These are phyloP conservation scores for Gymnorhina tibicen DNA, from an alignment of 2,113 vertebrate species.

Conservation along the genomic window DNA sequence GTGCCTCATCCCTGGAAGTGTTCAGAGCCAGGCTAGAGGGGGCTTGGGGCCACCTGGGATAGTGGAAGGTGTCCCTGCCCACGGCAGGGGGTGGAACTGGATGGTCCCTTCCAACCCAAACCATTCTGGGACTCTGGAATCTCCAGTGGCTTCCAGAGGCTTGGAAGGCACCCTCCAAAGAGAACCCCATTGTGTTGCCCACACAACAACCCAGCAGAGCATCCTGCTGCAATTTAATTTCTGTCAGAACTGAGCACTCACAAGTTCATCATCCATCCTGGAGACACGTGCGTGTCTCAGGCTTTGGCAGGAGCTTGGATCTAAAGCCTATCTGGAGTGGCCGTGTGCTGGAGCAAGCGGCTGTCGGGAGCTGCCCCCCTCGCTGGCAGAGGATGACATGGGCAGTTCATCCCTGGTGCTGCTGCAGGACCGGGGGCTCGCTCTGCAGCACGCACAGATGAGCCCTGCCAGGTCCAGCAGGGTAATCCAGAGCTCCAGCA, in stretches of 20 bases:
- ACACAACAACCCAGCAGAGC: not conserved
- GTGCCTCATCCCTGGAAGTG: not conserved
- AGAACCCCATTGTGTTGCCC: fast-evolving
- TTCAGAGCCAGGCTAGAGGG: fast-evolving
- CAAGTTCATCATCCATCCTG: not conserved
- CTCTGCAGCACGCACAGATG: not conserved
- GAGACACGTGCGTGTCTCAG: fast-evolving
- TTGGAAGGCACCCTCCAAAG: not conserved
- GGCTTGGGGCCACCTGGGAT: not conserved
- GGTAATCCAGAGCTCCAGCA: not conserved
- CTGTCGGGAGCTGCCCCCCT: not conserved
- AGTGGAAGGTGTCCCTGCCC: not conserved
- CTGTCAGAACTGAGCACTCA: not conserved
- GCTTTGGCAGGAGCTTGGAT: not conserved
- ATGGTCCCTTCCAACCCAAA: not conserved
- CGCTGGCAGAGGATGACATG: not conserved
- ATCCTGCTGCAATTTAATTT: not conserved
- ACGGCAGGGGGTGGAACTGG: fast-evolving
- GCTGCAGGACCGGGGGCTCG: not conserved
- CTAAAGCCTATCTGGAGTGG: not conserved
- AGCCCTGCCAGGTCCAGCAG: not conserved
- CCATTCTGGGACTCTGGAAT: not conserved
- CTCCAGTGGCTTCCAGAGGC: not conserved
- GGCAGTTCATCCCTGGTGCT: not conserved
- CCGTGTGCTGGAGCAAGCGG: not conserved